Evolutionary conservation across 2,888 invertebrate species (phyloP).

Genomic region (Pammene fasciana): DNA sequence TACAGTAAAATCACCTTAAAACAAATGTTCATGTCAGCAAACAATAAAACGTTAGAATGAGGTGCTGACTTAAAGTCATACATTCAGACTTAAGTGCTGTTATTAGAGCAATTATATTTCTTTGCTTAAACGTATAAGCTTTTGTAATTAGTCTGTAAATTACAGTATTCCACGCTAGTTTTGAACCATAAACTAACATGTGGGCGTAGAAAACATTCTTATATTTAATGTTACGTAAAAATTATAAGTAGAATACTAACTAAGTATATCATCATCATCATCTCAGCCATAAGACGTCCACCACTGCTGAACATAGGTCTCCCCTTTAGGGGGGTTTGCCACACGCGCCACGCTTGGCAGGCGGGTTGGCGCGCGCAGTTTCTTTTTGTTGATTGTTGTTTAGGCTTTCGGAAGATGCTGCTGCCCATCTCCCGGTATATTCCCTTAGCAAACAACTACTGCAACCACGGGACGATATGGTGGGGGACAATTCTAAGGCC

Average conservation of each 20-base stretch:
- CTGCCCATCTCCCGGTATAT: no score
- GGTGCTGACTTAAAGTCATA: slow-evolving; percentile 29
- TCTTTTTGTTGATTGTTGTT: no score
- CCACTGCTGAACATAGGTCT: no score
- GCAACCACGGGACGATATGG: no score
- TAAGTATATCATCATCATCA: no score
- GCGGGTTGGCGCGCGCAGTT: no score
- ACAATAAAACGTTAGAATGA: slow-evolving; percentile 26
- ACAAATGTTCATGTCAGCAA: slow-evolving; percentile 31
- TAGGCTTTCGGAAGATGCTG: no score
- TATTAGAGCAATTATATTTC: slow-evolving; percentile 34
- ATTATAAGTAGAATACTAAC: not conserved
- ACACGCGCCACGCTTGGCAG: no score
- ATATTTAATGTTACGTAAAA: not conserved
- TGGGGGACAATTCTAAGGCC: no score
- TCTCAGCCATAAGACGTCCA: no score
- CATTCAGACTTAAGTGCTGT: slow-evolving; percentile 20
- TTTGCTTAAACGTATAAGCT: slow-evolving; percentile 24
- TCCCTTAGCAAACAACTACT: no score
- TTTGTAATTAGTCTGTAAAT: slow-evolving; percentile 25
- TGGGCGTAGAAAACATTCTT: not conserved
- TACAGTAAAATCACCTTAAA: slow-evolving; percentile 21
- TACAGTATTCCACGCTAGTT: slow-evolving; percentile 15
- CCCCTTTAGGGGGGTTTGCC: no score
- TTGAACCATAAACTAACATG: not conserved